phyloP scores from a whole-genome alignment of 2,113 vertebrate species.

The Takifugu flavidus region DNA sequence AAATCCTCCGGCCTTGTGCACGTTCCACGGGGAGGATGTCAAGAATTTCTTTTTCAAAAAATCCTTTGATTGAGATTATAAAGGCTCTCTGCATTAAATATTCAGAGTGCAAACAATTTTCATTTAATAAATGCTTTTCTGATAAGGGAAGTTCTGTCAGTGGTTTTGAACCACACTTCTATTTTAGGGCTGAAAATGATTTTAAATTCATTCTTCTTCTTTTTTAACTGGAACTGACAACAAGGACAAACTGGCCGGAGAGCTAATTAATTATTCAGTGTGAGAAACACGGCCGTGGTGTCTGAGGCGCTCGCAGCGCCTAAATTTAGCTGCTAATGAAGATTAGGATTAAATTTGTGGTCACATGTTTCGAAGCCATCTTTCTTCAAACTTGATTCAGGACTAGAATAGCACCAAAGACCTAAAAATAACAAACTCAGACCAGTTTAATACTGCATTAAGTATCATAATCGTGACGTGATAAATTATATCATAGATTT shows the following conservation, averaged over 20 bases:
- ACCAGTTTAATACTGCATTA: no score
- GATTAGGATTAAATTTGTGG: no score
- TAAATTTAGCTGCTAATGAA: no score
- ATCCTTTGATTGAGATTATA: background rate
- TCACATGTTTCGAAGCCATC: no score
- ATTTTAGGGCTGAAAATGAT: background rate
- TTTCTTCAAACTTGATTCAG: no score
- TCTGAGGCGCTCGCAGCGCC: no score
- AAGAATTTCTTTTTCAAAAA: background rate
- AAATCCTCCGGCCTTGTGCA: background rate
- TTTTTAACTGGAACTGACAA: background rate
- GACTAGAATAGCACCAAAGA: no score
- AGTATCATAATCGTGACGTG: no score
- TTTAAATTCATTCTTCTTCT: background rate
- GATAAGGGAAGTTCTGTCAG: background rate
- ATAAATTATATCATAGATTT: no score
- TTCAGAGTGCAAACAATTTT: background rate
- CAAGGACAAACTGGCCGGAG: background rate
- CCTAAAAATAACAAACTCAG: no score
- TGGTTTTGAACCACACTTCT: background rate
- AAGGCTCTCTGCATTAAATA: background rate
- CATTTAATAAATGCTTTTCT: background rate
- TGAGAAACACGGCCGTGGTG: no score
- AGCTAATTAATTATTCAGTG: background rate
- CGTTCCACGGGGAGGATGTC: background rate